A percentile compares a stretch with the other conserved stretches of the same genome.
phyloP scores from a whole-genome alignment of 2,888 invertebrate genomes.

The Crioceris asparagi region DNA sequence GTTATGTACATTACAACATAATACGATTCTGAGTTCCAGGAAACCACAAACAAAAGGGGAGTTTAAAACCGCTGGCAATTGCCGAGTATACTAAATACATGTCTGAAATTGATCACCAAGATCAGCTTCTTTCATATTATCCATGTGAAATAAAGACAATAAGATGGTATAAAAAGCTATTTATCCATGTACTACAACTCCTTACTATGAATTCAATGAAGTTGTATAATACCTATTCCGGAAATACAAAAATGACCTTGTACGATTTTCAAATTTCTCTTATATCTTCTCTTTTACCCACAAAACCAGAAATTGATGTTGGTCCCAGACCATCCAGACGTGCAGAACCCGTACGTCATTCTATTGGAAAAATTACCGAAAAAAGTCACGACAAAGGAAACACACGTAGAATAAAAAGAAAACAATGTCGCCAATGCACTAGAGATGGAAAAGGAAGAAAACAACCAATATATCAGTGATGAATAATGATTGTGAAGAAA shows the following conservation, averaged over 20 bases:
- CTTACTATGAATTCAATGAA: not conserved
- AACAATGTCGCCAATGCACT: not conserved
- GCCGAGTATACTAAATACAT: not conserved
- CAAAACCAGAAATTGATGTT: not conserved
- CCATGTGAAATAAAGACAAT: not conserved
- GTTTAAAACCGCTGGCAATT: not conserved
- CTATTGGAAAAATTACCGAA: not conserved
- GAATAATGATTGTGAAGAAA: not conserved
- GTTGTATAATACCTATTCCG: not conserved
- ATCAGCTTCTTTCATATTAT: conserved; percentile 1
- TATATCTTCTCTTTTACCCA: not conserved
- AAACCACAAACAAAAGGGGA: not conserved
- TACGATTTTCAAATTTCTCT: not conserved
- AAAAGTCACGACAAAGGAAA: not conserved
- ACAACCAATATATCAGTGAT: conserved; percentile 1
- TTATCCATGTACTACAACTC: not conserved
- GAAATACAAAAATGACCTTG: not conserved
- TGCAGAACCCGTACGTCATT: too few species aligned
- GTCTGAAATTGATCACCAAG: conserved; percentile 1
- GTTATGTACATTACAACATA: conserved; percentile 1
- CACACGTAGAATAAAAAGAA: not conserved
- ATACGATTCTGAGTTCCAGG: not conserved
- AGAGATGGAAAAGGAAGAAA: conserved; percentile 3
- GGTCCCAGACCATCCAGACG: not conserved
- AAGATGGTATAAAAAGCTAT: not conserved